These are phyloP conservation scores for Chrysocyon brachyurus DNA, from an alignment of 2,797 vertebrate species.

Conservation along the genomic window DNA sequence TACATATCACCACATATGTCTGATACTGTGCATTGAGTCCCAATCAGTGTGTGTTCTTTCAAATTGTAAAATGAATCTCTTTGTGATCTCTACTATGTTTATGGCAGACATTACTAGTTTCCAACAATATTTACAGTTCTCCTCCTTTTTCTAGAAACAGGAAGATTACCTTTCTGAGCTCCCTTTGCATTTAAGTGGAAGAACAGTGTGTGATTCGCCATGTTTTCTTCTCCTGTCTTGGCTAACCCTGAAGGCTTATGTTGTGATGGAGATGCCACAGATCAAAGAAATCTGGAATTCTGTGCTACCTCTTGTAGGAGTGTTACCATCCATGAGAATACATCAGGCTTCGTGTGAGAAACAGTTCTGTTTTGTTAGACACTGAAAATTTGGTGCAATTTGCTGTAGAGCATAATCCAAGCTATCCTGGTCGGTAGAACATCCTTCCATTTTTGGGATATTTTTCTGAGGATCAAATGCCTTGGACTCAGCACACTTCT, in stretches of 20 bases:
- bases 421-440: neutral
- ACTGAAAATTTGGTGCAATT: neutral
- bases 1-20: rapidly evolving
- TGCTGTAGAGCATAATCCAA: neutral
- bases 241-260: rapidly evolving
- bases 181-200: neutral
- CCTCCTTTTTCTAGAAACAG: neutral
- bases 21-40: rapidly evolving
- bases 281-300: neutral
- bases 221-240: neutral
- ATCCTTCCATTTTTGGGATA: neutral
- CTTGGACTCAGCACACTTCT: neutral
- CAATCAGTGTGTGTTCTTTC: neutral
- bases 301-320: neutral
- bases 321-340: neutral
- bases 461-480: neutral
- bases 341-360: neutral
- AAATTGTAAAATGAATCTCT: neutral
- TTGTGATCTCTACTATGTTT: neutral
- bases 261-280: rapidly evolving
- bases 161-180: neutral
- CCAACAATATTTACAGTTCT: neutral
- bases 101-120: neutral
- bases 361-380: neutral
- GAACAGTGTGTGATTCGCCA: rapidly evolving